Conservation (phyloP, 2,888 invertebrate genomes). For the Andrena flavipes region DNA sequence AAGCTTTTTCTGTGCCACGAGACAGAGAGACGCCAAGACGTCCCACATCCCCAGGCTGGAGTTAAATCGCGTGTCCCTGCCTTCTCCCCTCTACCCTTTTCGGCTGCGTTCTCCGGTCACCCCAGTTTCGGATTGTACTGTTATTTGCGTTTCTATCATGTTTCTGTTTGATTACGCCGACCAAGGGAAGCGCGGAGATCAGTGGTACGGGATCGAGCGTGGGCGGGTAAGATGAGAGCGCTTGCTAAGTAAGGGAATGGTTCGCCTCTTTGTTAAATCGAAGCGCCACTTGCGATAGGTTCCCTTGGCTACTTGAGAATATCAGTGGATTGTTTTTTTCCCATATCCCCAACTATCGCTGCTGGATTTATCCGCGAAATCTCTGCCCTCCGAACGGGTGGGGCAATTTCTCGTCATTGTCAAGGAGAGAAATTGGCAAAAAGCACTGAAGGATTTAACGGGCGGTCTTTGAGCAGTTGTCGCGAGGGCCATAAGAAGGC, state of each 20-base stretch:
- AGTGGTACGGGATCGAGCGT: not conserved
- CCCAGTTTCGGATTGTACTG: not conserved
- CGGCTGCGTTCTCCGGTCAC: not conserved
- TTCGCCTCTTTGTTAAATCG: not conserved
- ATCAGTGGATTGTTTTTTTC: not conserved
- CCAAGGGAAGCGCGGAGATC: not conserved
- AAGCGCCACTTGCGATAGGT: not conserved
- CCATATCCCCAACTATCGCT: not conserved
- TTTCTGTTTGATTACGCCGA: slow-evolving; percentile 32
- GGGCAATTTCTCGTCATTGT: no score
- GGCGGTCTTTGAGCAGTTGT: no score
- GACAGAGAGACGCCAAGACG: slow-evolving; percentile 73
- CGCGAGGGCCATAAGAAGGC: no score
- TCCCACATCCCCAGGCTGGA: slow-evolving; percentile 64
- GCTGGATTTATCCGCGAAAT: not conserved
- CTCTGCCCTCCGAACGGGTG: not conserved
- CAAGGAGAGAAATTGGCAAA: no score
- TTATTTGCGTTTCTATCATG: slow-evolving; percentile 28
- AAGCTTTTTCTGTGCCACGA: slow-evolving; percentile 70
- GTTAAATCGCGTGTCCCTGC: slow-evolving; percentile 31
- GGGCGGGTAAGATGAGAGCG: slow-evolving; percentile 2
- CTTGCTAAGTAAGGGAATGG: not conserved
- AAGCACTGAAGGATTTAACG: no score
- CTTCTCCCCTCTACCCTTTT: slow-evolving; percentile 1
- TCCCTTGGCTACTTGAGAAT: not conserved